Base-by-base conservation (phyloP, 2,113 vertebrate species). In the Gymnobelideus leadbeateri region DNA sequence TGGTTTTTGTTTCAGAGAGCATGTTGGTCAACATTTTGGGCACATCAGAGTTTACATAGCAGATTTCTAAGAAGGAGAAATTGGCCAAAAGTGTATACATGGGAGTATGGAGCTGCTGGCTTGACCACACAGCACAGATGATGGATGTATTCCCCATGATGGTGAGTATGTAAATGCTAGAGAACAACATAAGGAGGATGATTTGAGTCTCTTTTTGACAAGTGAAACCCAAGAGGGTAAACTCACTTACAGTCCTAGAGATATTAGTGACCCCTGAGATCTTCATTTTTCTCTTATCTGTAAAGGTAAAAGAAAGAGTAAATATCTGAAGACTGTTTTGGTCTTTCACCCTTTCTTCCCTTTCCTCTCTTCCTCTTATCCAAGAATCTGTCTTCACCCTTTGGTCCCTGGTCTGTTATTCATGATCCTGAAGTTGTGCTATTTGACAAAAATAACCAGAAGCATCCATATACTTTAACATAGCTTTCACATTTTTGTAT, bases 61-160 rank as follows among this genome's bases (percentile, higher is more conserved):
- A 94, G 12, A 97, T 96, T 90, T 95, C 94, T 51, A 97, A 94
- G 47, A 98, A 90, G 26, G 93, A 93, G 28, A 96, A 96, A 55
- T 94, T 96, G 46, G 93, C 90, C 89, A 97, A 94, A 24, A 97
- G 91, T 25, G 95, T 90, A 26, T 97, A 97, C 95, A 96, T 96
- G 26, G 95, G 96, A 0, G 49, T 97, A 24, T 90, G 92, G 89
- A 97, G 94, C 31, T 91, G 57, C 28, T 0, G 0, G 24, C 90
- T 94, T 47, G 49, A 92, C 31, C 92, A 54, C 1, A 95, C 8
- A 0, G 91, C 53, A 50, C 24, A 89, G 90, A 97, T 94, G 43
- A 97, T 95, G 23, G 92, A 49, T 51, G 53, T 8, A 2, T 97
- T 97, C 43, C 95, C 95, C 31, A 53, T 0, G 25, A 95, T 16